Conservation (phyloP, 2,888 invertebrate genomes). For the Entomobrya proxima region DNA sequence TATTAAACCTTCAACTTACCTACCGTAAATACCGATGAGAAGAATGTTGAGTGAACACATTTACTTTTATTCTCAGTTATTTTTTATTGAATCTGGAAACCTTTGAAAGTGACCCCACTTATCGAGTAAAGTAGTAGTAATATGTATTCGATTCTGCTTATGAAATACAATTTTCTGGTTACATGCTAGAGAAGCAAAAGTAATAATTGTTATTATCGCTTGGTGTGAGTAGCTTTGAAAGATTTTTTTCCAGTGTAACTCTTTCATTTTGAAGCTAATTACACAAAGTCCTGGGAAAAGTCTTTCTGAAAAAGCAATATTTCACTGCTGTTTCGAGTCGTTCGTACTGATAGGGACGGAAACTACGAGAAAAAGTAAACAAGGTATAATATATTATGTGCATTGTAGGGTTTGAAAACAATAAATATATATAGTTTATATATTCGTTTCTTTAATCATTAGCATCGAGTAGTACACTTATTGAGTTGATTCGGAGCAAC, state of each 20-base stretch:
- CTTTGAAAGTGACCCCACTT: constrained; percentile 32
- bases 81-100: constrained; percentile 48
- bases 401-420: too few species aligned
- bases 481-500: too few species aligned
- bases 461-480: too few species aligned
- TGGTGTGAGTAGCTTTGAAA: background rate
- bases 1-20: constrained; percentile 13
- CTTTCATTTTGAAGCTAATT: constrained; percentile 60
- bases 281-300: constrained; percentile 56
- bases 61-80: background rate
- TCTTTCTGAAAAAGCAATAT: constrained; percentile 52
- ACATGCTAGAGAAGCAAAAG: background rate
- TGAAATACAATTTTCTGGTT: background rate
- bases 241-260: constrained; percentile 58
- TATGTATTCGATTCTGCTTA: background rate
- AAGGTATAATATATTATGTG: too few species aligned
- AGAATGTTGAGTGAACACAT: background rate
- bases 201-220: constrained; percentile 24
- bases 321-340: constrained; percentile 35
- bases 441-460: too few species aligned
- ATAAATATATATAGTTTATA: too few species aligned
- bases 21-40: background rate
- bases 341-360: too few species aligned
- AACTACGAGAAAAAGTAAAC: too few species aligned
- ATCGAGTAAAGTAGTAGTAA: background rate